Evolutionary conservation across 1,140 invertebrate species (phyloP), one percentile per base, ranked within the genome.

Genomic region (Heliothis subflexa): DNA sequence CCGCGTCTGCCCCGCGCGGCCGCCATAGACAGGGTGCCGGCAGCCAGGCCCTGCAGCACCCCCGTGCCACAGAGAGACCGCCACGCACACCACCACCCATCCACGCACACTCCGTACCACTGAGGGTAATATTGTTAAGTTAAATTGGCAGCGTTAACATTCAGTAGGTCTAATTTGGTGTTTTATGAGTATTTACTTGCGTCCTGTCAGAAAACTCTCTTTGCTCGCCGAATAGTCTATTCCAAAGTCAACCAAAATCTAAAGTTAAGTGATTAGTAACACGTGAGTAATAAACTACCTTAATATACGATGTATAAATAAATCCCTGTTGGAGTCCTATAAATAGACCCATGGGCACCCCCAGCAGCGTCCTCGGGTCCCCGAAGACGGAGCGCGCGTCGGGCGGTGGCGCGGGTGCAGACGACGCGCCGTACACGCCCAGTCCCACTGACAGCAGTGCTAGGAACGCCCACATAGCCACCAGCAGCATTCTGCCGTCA

Each of bases 321-420:
- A 97, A 97, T 79, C 96, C 96, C 88, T 97, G 96, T 88, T 97
- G 96, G 52, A 97, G 89, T 33, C 97, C 97, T 74, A 97, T 97
- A 83, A 97, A 97, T 12, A 97, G 89, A 0, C 96, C 96, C 80
- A 97, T 95, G 0, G 96, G 96, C 0, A 95, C 95, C 2, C 96
- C 95, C 18, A 97, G 91, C 80, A 96, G 94, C 13, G 97, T 88
- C 55, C 96, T 95, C 12, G 93, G 90, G 78, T 96, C 95, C 64
- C 85, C 89, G 12, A 94, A 85, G 10, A 94, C 83, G 4, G 95
- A 94, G 10, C 90, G 91, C 18, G 93, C 86, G 79, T 95, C 90
- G 0, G 95, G 94, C 0, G 94, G 90, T 7, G 95, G 88, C 25
- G 93, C 90, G 1, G 89, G 89, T 3, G 91, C 83, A 7, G 90